Conservation (phyloP, 2,113 vertebrate genomes). For the Eulemur macaco region DNA sequence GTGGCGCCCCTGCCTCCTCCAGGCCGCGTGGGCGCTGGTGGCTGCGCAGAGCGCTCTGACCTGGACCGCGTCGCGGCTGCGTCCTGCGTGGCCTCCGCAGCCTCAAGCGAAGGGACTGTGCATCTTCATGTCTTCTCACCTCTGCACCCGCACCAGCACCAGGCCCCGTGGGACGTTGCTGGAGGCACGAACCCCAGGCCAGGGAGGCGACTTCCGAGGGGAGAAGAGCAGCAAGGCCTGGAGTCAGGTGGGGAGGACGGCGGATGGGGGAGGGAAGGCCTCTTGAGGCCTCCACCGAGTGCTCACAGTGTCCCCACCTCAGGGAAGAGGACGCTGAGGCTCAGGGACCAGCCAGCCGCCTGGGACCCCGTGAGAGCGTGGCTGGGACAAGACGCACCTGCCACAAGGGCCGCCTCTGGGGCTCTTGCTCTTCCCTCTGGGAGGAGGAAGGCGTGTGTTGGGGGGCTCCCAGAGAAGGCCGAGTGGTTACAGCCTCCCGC, state of each 20-base stretch:
- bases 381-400: background rate
- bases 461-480: background rate
- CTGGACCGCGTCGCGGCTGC: rapidly evolving
- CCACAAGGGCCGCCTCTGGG: rapidly evolving
- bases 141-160: background rate
- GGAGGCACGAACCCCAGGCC: background rate
- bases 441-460: background rate
- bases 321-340: background rate
- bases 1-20: background rate
- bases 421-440: background rate
- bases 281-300: background rate
- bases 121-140: too few species aligned
- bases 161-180: background rate
- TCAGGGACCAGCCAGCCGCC: background rate
- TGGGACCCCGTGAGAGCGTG: rapidly evolving
- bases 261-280: background rate
- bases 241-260: background rate
- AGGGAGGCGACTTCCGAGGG: background rate
- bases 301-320: background rate
- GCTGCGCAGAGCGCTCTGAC: too few species aligned
- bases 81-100: too few species aligned
- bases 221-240: background rate
- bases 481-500: background rate
- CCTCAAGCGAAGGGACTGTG: background rate
- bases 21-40: too few species aligned